Conservation (phyloP, 2,113 vertebrate genomes). For the Scortum barcoo region DNA sequence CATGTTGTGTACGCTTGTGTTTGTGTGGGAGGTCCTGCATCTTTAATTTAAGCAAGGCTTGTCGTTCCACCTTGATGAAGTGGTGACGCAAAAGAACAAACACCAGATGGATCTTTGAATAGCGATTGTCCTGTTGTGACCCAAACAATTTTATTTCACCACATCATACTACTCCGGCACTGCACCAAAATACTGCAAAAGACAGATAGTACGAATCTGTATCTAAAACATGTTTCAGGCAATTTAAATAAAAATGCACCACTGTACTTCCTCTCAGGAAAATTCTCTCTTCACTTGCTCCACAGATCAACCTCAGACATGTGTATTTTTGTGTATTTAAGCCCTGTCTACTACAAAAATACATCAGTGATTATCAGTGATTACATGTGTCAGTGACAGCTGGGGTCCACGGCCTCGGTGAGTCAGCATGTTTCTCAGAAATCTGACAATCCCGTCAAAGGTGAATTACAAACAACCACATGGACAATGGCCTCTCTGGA, state of each 20-base stretch:
- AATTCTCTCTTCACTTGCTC: background rate
- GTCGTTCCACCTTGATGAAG: slow-evolving; percentile 33
- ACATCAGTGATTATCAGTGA: slow-evolving; percentile 41
- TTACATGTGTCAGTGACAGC: slow-evolving; percentile 41
- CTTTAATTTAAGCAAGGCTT: slow-evolving; percentile 34
- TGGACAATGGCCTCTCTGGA: slow-evolving; percentile 70
- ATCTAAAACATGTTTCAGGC: background rate
- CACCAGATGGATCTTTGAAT: slow-evolving; percentile 36
- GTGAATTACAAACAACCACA: slow-evolving; percentile 48
- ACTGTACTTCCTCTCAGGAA: background rate
- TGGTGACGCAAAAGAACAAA: slow-evolving; percentile 32
- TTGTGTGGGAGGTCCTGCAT: slow-evolving; percentile 16
- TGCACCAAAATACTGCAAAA: background rate
- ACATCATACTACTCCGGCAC: background rate
- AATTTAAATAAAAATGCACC: background rate
- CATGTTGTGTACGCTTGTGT: slow-evolving; percentile 26
- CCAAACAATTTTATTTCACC: background rate
- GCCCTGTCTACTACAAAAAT: slow-evolving; percentile 7
- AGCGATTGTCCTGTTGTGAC: slow-evolving; percentile 16
- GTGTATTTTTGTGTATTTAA: slow-evolving; percentile 17
- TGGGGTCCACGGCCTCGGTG: slow-evolving; percentile 30
- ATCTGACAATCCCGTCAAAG: slow-evolving; percentile 57
- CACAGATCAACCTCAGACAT: background rate
- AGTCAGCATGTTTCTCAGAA: slow-evolving; percentile 69
- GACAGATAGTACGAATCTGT: background rate